A percentile compares a stretch with the other conserved stretches of the same genome.
phyloP scores from a whole-genome alignment of 2,797 vertebrate genomes.

The Knipowitschia caucasica region DNA sequence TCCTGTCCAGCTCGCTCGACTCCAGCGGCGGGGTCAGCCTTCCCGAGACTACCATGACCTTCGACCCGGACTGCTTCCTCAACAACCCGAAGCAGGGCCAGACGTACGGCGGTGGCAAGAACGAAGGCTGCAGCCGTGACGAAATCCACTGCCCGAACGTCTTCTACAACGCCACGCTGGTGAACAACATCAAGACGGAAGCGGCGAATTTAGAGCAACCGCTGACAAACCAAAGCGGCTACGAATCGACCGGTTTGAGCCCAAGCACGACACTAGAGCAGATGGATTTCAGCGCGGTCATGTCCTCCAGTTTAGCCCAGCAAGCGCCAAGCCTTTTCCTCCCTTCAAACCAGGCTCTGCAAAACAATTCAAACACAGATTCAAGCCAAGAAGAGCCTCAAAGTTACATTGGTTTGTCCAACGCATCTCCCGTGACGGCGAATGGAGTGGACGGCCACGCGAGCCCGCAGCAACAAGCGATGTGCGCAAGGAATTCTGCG shows the following conservation, averaged over 20 bases:
- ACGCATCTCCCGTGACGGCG: slow-evolving; percentile 65
- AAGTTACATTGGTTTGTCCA: slow-evolving; percentile 67
- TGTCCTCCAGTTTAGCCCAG: slow-evolving; percentile 83
- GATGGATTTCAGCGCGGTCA: slow-evolving; percentile 98
- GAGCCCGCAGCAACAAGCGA: slow-evolving; percentile 71
- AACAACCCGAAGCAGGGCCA: slow-evolving; percentile 99
- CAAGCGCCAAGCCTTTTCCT: slow-evolving; percentile 90
- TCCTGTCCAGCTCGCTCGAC: slow-evolving; percentile 93
- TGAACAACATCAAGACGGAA: slow-evolving; percentile 94
- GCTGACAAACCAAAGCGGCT: slow-evolving; percentile 80
- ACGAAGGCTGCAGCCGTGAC: slow-evolving; percentile 73
- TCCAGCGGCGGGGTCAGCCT: slow-evolving; percentile 84
- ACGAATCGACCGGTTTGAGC: slow-evolving; percentile 84
- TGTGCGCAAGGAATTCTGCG: slow-evolving; percentile 57
- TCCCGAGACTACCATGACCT: slow-evolving; percentile 91
- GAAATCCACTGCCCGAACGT: slow-evolving; percentile 69
- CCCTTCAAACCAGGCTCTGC: slow-evolving; percentile 79
- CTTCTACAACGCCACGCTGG: slow-evolving; percentile 82
- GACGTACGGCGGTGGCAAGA: slow-evolving; percentile 92
- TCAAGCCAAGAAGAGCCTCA: slow-evolving; percentile 52
- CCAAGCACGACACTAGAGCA: slow-evolving; percentile 97
- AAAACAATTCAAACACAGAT: slow-evolving; percentile 64
- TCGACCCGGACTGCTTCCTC: slow-evolving; percentile 98
- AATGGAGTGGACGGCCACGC: slow-evolving; percentile 65
- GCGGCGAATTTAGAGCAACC: slow-evolving; percentile 88